A percentile compares a stretch with the other conserved stretches of the same genome.
Conservation (phyloP, 2,797 vertebrate species). For the Dendrocincla fuliginosa region DNA sequence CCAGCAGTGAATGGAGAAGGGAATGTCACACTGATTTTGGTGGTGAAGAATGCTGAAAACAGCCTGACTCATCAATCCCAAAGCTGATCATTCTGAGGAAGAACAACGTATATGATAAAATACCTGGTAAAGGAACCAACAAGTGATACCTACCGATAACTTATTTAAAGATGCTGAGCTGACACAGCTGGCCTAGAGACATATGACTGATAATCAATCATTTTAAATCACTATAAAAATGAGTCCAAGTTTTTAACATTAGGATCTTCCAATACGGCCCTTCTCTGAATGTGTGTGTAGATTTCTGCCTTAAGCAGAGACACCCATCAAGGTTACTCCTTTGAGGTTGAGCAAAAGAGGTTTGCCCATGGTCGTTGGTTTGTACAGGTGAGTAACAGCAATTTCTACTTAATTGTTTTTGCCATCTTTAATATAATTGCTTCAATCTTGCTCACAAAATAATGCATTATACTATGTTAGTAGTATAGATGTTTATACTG, state of each 20-base stretch:
- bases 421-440: background rate
- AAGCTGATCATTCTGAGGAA: background rate
- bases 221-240: background rate
- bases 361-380: background rate
- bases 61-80: background rate
- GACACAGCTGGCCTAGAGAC: background rate
- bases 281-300: background rate
- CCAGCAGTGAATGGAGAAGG: background rate
- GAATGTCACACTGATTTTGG: background rate
- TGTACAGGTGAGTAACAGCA: background rate
- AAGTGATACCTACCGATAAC: background rate
- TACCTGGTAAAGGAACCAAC: background rate
- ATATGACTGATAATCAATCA: background rate
- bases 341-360: background rate
- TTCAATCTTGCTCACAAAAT: background rate
- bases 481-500: too few relatives aligned
- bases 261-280: background rate
- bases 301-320: background rate
- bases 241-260: background rate
- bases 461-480: background rate
- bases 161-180: background rate
- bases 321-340: background rate
- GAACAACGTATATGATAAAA: background rate
- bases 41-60: background rate
- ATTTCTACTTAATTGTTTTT: background rate